Base-by-base conservation (phyloP, 2,113 vertebrate genomes). In the Gymnorhina tibicen region DNA sequence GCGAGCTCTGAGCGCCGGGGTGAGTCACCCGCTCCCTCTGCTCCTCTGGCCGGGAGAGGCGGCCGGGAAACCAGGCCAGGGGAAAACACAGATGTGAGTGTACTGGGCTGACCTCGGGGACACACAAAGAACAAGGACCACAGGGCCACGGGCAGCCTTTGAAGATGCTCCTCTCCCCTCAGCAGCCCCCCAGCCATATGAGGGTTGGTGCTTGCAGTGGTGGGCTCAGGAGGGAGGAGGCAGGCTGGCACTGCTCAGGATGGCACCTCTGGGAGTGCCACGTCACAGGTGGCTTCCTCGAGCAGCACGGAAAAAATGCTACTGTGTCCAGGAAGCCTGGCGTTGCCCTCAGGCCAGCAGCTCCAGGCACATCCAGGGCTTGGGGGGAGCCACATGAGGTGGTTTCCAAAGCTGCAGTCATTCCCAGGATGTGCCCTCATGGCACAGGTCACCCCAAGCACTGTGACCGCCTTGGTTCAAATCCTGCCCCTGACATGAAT, bases 11-110 rank as follows among this genome's bases (percentile, higher is more conserved):
- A 97, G 93, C 27, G 21, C 53, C 49, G 18, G 91, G 7, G 53
- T 91, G 95, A 97, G 92, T 96, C 96, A 95, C 37, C 82, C 33
- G 21, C 84, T 92, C 63, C 89, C 91, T 84, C 68, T 14, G 87
- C 89, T 85, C 56, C 21, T 74, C 94, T 76, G 93, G 52, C 75
- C 59, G 41, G 77, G 55, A 92, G 52, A 80, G 49, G 49, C 55
- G 1, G 44, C 30, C 3, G 78, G 84, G 92, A 96, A 96, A 88
- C 63, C 58, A 66, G 93, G 94, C 96, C 91, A 92, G 83, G 93
- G 90, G 86, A 94, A 92, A 96, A 95, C 91, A 95, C 91, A 94
- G 74, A 56, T 44, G 89, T 10, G 47, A 93, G 92, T 89, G 93
- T 50, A 93, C 91, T 87, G 91, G 83, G 91, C 79, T 92, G 93